Evolutionary conservation across 2,888 invertebrate genomes (phyloP).

Genomic region (Xylota segnis): DNA sequence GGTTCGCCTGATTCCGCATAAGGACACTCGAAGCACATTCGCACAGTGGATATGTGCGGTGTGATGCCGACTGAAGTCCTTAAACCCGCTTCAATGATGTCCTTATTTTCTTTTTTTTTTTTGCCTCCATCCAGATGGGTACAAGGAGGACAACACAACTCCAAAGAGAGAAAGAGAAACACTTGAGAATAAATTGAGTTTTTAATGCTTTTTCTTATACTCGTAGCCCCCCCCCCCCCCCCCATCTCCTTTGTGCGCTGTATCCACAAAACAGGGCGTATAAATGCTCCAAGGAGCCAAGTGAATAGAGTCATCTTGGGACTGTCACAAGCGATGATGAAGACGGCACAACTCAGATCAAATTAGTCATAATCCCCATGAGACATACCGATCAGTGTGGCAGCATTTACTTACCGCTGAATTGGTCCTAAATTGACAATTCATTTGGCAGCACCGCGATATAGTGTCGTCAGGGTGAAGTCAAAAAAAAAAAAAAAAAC

Average conservation of each 20-base stretch:
- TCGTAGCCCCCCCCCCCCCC: too few species aligned
- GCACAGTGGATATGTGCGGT: constrained; percentile 48
- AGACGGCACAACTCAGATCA: constrained; percentile 49
- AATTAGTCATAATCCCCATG: constrained; percentile 68
- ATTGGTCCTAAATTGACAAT: constrained; percentile 64
- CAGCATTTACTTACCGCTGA: constrained; percentile 57
- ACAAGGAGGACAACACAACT: constrained; percentile 28
- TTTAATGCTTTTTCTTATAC: constrained; percentile 51
- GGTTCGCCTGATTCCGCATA: constrained; percentile 58
- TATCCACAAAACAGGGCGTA: constrained; percentile 19
- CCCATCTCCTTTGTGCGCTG: neutral
- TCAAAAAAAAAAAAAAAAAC: too few species aligned
- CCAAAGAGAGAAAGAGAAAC: constrained; percentile 31
- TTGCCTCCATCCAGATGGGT: too few species aligned
- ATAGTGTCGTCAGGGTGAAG: neutral
- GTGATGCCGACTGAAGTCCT: constrained; percentile 59
- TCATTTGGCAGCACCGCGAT: constrained; percentile 28
- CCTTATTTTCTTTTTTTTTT: constrained; percentile 46
- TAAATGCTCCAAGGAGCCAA: constrained; percentile 35
- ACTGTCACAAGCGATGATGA: constrained; percentile 30
- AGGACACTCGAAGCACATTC: constrained; percentile 46
- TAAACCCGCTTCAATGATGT: constrained; percentile 65
- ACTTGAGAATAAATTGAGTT: constrained; percentile 72
- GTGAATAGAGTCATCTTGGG: constrained; percentile 32
- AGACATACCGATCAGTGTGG: constrained; percentile 61